phyloP scores from a whole-genome alignment of 2,888 invertebrate genomes.

The Euphydryas editha region DNA sequence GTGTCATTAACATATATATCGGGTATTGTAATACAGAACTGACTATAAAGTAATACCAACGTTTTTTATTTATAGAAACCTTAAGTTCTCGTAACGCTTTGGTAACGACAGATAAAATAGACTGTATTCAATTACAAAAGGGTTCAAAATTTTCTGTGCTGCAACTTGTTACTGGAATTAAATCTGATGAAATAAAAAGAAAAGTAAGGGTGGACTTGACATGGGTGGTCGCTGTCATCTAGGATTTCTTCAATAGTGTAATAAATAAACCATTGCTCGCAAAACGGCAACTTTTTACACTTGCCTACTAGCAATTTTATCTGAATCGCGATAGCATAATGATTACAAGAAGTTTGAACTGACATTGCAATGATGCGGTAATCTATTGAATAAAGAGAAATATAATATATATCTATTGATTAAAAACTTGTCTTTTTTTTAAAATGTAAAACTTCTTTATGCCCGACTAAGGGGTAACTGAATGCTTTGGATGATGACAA shows the following conservation, averaged over 20 bases:
- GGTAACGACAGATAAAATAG: neutral
- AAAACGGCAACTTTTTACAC: conserved; percentile 9
- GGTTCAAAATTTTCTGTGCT: conserved; percentile 13
- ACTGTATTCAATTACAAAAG: neutral
- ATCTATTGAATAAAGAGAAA: too few relatives aligned
- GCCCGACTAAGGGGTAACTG: too few relatives aligned
- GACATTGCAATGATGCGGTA: neutral
- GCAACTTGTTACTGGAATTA: conserved; percentile 1
- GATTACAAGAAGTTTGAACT: neutral
- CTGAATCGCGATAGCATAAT: neutral
- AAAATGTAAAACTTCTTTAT: too few relatives aligned
- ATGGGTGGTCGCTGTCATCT: conserved; percentile 33
- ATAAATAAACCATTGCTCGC: conserved; percentile 22
- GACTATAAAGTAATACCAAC: neutral
- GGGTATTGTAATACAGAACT: conserved; percentile 8
- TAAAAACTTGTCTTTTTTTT: too few relatives aligned
- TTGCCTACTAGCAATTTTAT: conserved; percentile 3
- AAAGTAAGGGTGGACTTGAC: conserved; percentile 15
- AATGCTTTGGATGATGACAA: too few relatives aligned
- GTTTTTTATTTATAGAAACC: conserved; percentile 26
- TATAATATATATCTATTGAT: neutral
- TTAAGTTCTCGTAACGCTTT: conserved; percentile 12
- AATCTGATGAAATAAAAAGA: conserved; percentile 23
- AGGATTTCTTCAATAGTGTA: conserved; percentile 16
- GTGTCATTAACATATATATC: conserved; percentile 11